Base-by-base conservation (phyloP, 2,797 vertebrate genomes). In the Pteronotus mesoamericanus region DNA sequence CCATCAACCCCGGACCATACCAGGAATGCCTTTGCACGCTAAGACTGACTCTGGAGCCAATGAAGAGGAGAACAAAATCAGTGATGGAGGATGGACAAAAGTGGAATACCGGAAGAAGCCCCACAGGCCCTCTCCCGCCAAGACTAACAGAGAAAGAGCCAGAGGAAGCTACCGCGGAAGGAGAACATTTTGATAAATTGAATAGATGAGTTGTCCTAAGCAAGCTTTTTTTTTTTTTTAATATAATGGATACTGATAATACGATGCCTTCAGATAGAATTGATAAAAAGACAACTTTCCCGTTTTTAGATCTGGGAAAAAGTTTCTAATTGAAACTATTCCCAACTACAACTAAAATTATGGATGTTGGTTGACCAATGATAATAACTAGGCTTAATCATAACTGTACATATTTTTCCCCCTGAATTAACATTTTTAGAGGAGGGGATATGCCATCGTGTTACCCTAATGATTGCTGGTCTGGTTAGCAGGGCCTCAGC, bases 51-150 rank as follows among this genome's bases (percentile, higher is more conserved):
- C 98, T 69, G 96, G 97, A 78, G 97, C 97, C 86, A 97, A 97
- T 4, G 98, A 98, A 78, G 99, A 99, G 72, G 99, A 99, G 85
- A 97, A 95, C 97, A 99, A 98, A 97, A 98, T 96, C 95, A 97
- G 97, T 2, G 99, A 99, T 3, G 99, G 99, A 1, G 99, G 99
- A 0, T 99, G 99, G 99, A 99, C 99, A 95, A 99, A 99, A 98
- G 99, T 99, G 97, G 99, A 99, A 95, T 98, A 99, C 24, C 97
- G 97, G 0, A 99, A 99, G 98, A 99, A 99, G 98, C 88, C 98
- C 74, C 98, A 98, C 77, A 98, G 99, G 95, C 99, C 98, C 86
- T 98, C 98, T 16, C 95, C 95, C 0, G 22, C 98, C 98, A 99
- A 99, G 98, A 97, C 97, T 6, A 98, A 97, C 95, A 99, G 99